Conservation (phyloP, 2,113 vertebrate species). For the Collichthys lucidus region DNA sequence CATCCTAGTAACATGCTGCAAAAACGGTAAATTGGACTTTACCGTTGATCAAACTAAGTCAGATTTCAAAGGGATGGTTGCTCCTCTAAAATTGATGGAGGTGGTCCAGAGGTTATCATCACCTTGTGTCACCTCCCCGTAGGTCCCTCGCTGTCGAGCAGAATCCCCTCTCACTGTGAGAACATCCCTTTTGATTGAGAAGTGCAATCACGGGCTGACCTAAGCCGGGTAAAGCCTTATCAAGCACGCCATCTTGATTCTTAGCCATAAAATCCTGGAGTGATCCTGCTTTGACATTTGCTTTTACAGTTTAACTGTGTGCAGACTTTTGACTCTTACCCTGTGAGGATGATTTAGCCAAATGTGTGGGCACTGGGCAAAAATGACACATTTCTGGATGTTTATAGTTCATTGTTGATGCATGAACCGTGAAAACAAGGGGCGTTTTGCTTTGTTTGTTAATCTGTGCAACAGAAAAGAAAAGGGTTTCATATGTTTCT, state of each 20-base stretch:
- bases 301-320: constrained; percentile 20
- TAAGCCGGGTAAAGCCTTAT: constrained; percentile 83
- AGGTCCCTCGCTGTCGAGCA: constrained; percentile 19
- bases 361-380: not conserved
- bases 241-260: constrained; percentile 80
- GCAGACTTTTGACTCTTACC: constrained; percentile 42
- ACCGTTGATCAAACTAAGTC: not conserved
- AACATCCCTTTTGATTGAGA: constrained; percentile 78
- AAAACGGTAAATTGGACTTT: too few species aligned
- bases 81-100: not conserved
- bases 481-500: not conserved
- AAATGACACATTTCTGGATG: not conserved
- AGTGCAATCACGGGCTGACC: constrained; percentile 48
- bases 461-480: not conserved
- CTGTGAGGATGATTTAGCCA: not conserved
- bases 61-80: not conserved
- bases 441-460: constrained; percentile 5
- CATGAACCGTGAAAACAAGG: not conserved
- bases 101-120: constrained; percentile 6
- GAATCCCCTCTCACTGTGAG: constrained; percentile 67
- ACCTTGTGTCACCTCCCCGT: constrained; percentile 28
- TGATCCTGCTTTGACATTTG: constrained; percentile 67
- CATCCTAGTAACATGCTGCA: too few species aligned
- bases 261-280: constrained; percentile 62
- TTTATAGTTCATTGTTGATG: not conserved